Evolutionary conservation across 1,140 invertebrate genomes (phyloP), one percentile per base, ranked within the genome.

Genomic region (Drosophila chauvacae): DNA sequence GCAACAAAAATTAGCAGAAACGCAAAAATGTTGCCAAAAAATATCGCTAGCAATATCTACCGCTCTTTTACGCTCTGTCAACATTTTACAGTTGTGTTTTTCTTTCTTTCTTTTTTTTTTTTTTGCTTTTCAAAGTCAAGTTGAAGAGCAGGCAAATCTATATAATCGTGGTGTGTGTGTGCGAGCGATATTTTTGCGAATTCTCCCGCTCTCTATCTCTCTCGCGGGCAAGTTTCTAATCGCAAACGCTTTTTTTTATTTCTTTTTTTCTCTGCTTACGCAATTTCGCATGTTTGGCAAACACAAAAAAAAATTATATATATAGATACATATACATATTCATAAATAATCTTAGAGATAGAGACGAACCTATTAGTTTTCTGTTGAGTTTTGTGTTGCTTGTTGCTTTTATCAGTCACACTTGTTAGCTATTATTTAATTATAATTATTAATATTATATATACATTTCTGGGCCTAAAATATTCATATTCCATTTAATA

Each of bases 201-300:
- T 77, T 77, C 74, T 77, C 71, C 41, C 50, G 47, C 70, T 71
- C 45, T 33, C 2, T 47, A n/a, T n/a, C 56, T 50, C 70, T 73
- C 44, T 66, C 56, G 44, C 23, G 16, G 26, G 37, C 47, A 11
- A 57, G 39, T 69, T 71, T 72, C 70, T 72, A 72, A 74, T 69
- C 56, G 50, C 48, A 53, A 35, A 20, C 13, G 18, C 18, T 53
- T 28, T 35, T 57, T 50, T 66, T 18, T 42, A 18, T 23, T 37
- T 41, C 56, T n/a, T 16, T 13, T 13, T 6, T n/a, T 37, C 33
- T 48, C 33, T 53, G 72, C 77, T 88, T 88, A 88, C 84, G 80
- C 84, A 87, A 87, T 84, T 72, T 88, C 65, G 69, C 61, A 87
- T 87, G 84, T 87, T 87, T 87, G 84, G 39, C 84, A 87, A 87